These are phyloP conservation scores for Busseola fusca DNA, from an alignment of 2,888 invertebrate genomes.

Conservation along the genomic window DNA sequence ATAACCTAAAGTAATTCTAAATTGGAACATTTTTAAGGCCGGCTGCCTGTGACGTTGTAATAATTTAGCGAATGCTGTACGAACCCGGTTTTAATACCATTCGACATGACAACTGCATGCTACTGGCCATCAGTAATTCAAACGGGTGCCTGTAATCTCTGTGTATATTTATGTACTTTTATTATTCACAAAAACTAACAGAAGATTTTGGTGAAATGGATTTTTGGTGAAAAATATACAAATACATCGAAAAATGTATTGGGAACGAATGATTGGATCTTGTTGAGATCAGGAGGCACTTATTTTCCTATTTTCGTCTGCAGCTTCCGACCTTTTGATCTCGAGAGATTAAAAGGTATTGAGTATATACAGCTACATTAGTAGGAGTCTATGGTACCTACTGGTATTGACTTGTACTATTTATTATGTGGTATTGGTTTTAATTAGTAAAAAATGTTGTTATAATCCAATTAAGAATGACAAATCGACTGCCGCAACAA, in stretches of 20 bases:
- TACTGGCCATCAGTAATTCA: slow-evolving; percentile 54
- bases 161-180: slow-evolving; percentile 4
- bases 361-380: too few species aligned
- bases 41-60: slow-evolving; percentile 56
- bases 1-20: slow-evolving; percentile 35
- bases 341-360: neutral
- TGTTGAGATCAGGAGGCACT: neutral
- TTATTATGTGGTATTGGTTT: neutral
- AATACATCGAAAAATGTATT: too few species aligned
- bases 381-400: neutral
- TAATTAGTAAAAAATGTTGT: too few species aligned
- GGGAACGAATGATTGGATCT: neutral
- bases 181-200: neutral
- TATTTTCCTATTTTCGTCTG: neutral
- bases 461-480: neutral
- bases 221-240: neutral
- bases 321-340: neutral
- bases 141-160: slow-evolving; percentile 37
- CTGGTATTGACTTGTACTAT: too few species aligned
- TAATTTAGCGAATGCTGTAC: slow-evolving; percentile 56
- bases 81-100: slow-evolving; percentile 48
- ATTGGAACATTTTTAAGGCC: slow-evolving; percentile 55
- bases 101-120: slow-evolving; percentile 32
- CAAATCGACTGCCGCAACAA: too few species aligned
- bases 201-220: neutral